Evolutionary conservation across 1,140 invertebrate species (phyloP), one percentile per base, ranked within the genome.

Genomic region (Drosophila quadrilineata): DNA sequence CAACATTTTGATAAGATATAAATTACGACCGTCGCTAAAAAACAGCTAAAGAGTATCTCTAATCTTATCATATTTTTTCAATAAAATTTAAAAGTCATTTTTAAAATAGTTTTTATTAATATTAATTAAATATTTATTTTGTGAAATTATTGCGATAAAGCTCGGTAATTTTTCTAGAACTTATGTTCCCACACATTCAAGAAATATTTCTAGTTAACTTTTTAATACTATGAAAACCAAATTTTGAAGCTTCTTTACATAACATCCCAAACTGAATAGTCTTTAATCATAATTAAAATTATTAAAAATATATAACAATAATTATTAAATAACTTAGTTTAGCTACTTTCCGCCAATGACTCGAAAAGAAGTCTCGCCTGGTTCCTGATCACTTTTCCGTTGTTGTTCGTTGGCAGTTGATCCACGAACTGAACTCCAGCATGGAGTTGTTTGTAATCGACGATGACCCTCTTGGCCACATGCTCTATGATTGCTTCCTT

Each of bases 361-460:
- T 80, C 71, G 9, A 80, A 82, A 1, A 65, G 8, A 8, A 65
- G 31, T 10, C 73, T 66, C 0, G 77, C 77, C 59, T 33, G 6
- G 8, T 53, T 76, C 22, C 76, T 33, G 19, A 84, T 26, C 1
- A 84, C 69, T 73, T 93, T 93, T 9, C 92, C 92, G 6, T 90
- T 90, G 3, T 89, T 57, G 12, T 91, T 91, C 57, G 89, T 89
- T 8, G 92, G 91, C 62, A 93, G 89, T n/a, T 66, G 22, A 1
- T 91, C 82, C 3, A 91, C 71, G 14, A 91, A 90, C 35, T 87
- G 77, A 8, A 91, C 89, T 3, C 91, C 91, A 16, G 87, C 90
- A 50, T 87, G 50, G 6, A 92, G 54, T 17, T 87, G 71, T 54
- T 91, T 90, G 43, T 69, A 87, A 6, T 87, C 59, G n/a, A 67